phyloP scores from a whole-genome alignment of 2,888 invertebrate species.

The Rapana venosa region DNA sequence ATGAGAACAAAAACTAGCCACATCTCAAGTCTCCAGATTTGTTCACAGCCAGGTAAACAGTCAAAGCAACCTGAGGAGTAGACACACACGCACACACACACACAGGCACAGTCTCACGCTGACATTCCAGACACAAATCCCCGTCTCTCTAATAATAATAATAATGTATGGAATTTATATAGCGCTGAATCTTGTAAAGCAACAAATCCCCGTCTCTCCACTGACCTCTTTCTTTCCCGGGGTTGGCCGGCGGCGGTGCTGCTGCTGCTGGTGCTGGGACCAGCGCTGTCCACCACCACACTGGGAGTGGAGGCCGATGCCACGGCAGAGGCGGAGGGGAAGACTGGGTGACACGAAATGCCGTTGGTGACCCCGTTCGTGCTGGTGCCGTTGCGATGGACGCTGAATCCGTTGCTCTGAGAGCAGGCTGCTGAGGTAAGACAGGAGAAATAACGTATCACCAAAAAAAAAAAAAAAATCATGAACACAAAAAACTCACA shows the following conservation, averaged over 20 bases:
- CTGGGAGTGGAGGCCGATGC: conserved; percentile 31
- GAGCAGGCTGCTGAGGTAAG: conserved; percentile 54
- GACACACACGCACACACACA: too few relatives aligned
- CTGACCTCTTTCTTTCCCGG: conserved; percentile 39
- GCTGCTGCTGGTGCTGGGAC: background rate
- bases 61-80: too few relatives aligned
- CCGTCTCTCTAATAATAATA: too few relatives aligned
- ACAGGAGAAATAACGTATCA: background rate
- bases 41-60: too few relatives aligned
- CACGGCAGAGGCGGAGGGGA: conserved; percentile 44
- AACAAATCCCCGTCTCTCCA: background rate
- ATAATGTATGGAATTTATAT: too few relatives aligned
- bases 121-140: too few relatives aligned
- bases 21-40: too few relatives aligned
- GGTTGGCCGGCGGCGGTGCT: background rate
- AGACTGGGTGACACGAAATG: conserved; percentile 53
- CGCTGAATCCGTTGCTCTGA: conserved; percentile 69
- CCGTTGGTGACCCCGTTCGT: conserved; percentile 71
- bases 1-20: too few relatives aligned
- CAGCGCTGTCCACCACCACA: background rate
- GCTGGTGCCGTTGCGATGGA: conserved; percentile 70
- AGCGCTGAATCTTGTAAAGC: too few relatives aligned
- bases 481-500: too few relatives aligned
- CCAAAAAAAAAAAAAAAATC: background rate
- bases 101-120: too few relatives aligned